Base-by-base conservation (phyloP, 64 coral and sea anemone genomes). In the Orbicella faveolata region DNA sequence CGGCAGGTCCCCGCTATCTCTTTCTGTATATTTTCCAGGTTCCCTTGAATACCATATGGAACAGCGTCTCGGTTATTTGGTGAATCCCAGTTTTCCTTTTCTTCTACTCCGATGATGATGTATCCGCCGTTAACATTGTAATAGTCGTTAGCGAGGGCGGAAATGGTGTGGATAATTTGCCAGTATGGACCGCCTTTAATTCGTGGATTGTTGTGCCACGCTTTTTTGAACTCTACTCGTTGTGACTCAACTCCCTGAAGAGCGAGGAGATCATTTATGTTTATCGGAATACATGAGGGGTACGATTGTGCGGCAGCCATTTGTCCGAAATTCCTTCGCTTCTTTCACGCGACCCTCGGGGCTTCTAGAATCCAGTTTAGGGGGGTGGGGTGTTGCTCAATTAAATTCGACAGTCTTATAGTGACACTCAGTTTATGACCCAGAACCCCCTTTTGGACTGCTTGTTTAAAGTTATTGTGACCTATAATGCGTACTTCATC, bases 121-220 rank as follows among this genome's bases (percentile, higher is more conserved):
- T 95, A 95, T 20, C 94, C 89, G 0, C 94, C 94, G 83, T 95
- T 91, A 16, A 92, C 94, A 25, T 92, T 92, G 23, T 83, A 83
- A 57, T 57, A 92, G 35, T 95, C 94, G 34, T 95, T 95, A 6
- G 94, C 94, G 59, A 95, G 92, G 3, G 94, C 94, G 57, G 69
- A 88, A 51, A 92, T 81, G 21, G 94, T 95, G 13, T 89, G 78
- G 2, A 92, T 34, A 70, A 95, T 59, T 83, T 95, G 94, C 48
- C 78, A 88, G 79, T 88, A 91, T 36, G 89, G 83, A 0, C 77
- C 26, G 13, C 94, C 84, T 2, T 66, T 69, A 54, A 57, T 77
- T 20, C 17, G 33, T 53, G 6, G 35, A 3, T 73, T 36, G 18
- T 87, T 83, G 75, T 95, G 63, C 94, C 94, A 95, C 0, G 78